These are phyloP conservation scores for Eulemur rubriventer DNA, from an alignment of 2,797 vertebrate species.

Conservation along the genomic window DNA sequence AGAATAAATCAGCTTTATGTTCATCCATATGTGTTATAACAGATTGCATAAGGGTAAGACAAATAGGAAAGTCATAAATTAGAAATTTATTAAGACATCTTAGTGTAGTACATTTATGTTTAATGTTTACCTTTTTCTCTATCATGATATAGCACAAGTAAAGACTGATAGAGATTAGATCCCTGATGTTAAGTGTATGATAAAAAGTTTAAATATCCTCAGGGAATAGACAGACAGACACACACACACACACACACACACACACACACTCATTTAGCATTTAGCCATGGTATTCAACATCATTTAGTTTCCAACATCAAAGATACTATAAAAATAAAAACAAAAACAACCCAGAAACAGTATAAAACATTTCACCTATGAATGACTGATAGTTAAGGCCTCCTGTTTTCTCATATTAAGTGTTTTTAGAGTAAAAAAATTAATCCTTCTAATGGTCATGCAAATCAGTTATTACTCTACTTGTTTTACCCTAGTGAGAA, in stretches of 20 bases:
- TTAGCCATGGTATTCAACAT: neutral
- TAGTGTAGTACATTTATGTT: neutral
- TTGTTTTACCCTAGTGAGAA: neutral
- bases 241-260: neutral
- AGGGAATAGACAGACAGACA: neutral
- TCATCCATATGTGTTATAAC: neutral
- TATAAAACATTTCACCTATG: neutral
- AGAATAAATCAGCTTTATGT: slow-evolving; percentile 38
- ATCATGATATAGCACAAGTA: neutral
- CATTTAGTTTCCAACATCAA: neutral
- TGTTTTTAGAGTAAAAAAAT: neutral
- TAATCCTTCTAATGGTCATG: neutral
- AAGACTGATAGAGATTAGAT: neutral
- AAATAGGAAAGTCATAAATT: slow-evolving; percentile 17
- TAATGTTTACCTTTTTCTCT: slow-evolving; percentile 13
- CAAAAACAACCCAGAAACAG: neutral
- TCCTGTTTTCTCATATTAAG: neutral
- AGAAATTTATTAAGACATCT: slow-evolving; percentile 23
- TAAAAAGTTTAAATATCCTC: neutral
- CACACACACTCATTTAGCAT: neutral
- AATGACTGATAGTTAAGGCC: neutral
- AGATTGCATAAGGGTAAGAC: neutral
- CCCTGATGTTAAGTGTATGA: neutral
- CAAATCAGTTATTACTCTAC: neutral
- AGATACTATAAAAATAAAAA: neutral